Base-by-base conservation (phyloP, 2,113 vertebrate species). In the Pao palembangensis region DNA sequence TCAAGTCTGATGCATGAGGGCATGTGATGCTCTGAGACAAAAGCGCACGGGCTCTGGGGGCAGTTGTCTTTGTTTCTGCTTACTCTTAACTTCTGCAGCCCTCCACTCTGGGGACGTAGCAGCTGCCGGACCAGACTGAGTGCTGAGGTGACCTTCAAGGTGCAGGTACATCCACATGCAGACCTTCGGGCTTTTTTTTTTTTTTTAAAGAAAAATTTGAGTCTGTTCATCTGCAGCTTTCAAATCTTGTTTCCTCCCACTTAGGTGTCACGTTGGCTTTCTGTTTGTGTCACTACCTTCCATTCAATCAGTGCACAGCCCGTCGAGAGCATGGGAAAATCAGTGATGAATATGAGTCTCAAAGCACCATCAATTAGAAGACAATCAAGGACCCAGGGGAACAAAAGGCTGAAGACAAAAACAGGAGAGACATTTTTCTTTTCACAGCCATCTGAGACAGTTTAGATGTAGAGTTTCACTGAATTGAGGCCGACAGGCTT, bases 401-500 rank as follows among this genome's bases (percentile, higher is more conserved):
- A 83, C 76, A 86, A 80, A 82, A 69, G 67, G 44, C 31, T 28
- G 8, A 28, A 73, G 70, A 82, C 76, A 76, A 80, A 74, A 82
- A 85, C 34, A 66, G 21, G 56, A 77, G 71, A 78, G 75, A 79
- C 73, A 78, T 78, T 83, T 86, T 83, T 85, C 80, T 85, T 86
- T 87, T 79, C 83, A 78, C 34, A 0, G 75, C 55, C 69, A 67
- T 79, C 75, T 52, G 75, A 68, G 71, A 86, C 52, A 34, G 75
- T 86, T 85, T 80, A 74, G 83, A 82, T 64, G 72, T 80, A 64
- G 64, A 81, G 75, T 77, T 79, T 78, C 19, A 23, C 50, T 62
- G 78, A 86, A 87, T 88, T 78, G 76, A 81, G 80, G 79, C 55
- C 55, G 85, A 87, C 82, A 86, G 73, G 76, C 83, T 80, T 71